phyloP scores from a whole-genome alignment of 2,888 invertebrate species.

The Pegoplata infirma region DNA sequence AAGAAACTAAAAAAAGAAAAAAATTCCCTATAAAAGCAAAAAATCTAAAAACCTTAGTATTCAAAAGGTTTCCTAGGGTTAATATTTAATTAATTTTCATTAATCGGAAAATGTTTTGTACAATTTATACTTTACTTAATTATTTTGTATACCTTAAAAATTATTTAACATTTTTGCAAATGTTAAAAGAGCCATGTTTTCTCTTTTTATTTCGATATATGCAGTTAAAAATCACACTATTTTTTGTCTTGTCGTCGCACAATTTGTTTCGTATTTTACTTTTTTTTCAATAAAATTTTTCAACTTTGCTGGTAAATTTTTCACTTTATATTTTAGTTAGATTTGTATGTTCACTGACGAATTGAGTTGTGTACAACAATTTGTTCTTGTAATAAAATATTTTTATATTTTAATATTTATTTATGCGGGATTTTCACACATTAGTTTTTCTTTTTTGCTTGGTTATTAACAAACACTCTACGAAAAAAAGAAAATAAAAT shows the following conservation, averaged over 20 bases:
- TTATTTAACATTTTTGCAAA: slow-evolving; percentile 47
- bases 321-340: background rate
- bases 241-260: slow-evolving; percentile 35
- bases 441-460: slow-evolving; percentile 28
- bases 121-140: background rate
- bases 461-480: slow-evolving; percentile 35
- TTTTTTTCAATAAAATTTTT: slow-evolving; percentile 2
- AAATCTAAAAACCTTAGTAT: background rate
- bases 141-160: slow-evolving; percentile 29
- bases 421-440: slow-evolving; percentile 29
- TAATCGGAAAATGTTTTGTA: background rate
- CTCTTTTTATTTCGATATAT: slow-evolving; percentile 37
- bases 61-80: background rate
- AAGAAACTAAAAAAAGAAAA: slow-evolving; percentile 26
- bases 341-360: background rate
- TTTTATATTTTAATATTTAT: slow-evolving; percentile 22
- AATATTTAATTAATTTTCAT: background rate
- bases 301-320: background rate
- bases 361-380: slow-evolving; percentile 32
- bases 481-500: slow-evolving; percentile 60
- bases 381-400: slow-evolving; percentile 28
- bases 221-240: slow-evolving; percentile 20
- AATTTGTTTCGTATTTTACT: slow-evolving; percentile 26
- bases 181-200: slow-evolving; percentile 39
- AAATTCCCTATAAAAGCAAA: background rate